Evolutionary conservation across 1,140 invertebrate species (phyloP), one percentile per base, ranked within the genome.

Genomic region (Ditylenchus dipsaci): DNA sequence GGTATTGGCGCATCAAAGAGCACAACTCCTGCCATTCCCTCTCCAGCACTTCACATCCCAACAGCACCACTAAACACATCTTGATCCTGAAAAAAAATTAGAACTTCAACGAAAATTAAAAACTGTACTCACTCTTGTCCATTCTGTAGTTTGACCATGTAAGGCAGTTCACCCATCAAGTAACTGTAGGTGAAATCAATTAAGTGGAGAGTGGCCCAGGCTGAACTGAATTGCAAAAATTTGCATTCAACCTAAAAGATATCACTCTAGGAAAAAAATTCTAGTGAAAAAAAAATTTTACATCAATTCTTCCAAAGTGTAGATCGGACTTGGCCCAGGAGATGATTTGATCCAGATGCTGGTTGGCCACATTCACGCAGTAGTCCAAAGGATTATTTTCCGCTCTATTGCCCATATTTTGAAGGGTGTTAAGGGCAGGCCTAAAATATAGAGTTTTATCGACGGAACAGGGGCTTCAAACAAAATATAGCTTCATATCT

Each of bases 101-200:
- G 17, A 65, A 7, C 19, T 7, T 15, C 17, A 0, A 13, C 26
- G 0, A 19, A 13, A 61, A 74, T 8, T 8, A 8, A 1, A 53
- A n/a, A 47, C 33, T 19, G 21, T 45, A 59, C 68, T 23, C 53
- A 75, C 74, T 53, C 67, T 11, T 57, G 30, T 43, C 72, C 26
- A n/a, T 78, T 67, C 30, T 17, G 45, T 21, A 73, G 30, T 19
- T 45, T 66, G 5, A 66, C 33, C 38, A 61, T 64, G 33, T 47
- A 60, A 1, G 74, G 70, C n/a, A 75, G 30, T 30, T 75, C 63
- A 45, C 49, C 76, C 15, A 43, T 65, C 17, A 78, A 30, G 17
- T 68, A 23, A 49, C 29, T 63, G 43, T 75, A 71, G 11, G 76
- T 73, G 58, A 69, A 78, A 29, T 76, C 76, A 38, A 76, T 78